Conservation (phyloP, 2,888 invertebrate species). For the Micoletzkya japonica region DNA sequence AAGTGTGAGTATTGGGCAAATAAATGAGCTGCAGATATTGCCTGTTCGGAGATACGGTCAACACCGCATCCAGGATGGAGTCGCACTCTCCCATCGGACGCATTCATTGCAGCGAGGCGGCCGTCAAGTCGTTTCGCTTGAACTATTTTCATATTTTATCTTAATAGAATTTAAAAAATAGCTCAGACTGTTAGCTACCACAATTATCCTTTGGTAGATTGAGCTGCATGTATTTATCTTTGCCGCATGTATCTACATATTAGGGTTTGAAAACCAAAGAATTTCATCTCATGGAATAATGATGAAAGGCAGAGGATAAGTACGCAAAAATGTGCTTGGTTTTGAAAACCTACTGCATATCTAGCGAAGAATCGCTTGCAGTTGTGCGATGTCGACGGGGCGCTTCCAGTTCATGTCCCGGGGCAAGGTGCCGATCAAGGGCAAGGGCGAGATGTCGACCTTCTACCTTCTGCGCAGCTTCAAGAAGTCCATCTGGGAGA, state of each 20-base stretch:
- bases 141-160: not conserved
- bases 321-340: no score
- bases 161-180: no score
- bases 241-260: no score
- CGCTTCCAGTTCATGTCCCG: constrained; percentile 55
- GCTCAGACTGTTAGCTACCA: no score
- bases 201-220: no score
- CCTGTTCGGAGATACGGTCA: constrained; percentile 56
- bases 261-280: no score
- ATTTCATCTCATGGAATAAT: no score
- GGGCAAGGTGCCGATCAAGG: constrained; percentile 56
- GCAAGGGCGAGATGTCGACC: constrained; percentile 58
- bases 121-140: constrained; percentile 36
- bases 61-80: constrained; percentile 55
- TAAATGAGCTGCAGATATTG: constrained; percentile 41
- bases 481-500: constrained; percentile 62
- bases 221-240: no score
- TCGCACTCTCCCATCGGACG: constrained; percentile 49
- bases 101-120: constrained; percentile 52
- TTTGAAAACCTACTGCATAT: no score
- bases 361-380: constrained; percentile 24
- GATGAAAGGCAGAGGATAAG: no score
- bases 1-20: not conserved
- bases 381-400: constrained; percentile 51
- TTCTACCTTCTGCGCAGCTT: constrained; percentile 51